These are phyloP conservation scores for Myiotriccus ornatus DNA, from an alignment of 2,797 vertebrate species.

Conservation along the genomic window DNA sequence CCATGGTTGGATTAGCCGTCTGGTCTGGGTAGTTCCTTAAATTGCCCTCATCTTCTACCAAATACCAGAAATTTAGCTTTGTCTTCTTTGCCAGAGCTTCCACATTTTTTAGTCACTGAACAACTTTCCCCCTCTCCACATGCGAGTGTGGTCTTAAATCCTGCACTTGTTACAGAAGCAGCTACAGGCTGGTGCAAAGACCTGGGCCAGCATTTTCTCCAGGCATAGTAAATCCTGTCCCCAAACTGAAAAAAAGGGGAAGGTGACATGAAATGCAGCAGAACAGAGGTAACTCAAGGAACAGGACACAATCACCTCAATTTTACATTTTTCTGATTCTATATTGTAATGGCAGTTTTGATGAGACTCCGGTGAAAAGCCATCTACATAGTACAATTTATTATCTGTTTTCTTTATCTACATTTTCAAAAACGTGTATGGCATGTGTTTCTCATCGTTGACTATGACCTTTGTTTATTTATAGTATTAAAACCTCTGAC, in stretches of 20 bases:
- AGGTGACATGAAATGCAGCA: not conserved
- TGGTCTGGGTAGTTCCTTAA: not conserved
- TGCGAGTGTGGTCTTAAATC: not conserved
- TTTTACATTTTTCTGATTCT: not conserved
- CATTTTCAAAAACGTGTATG: constrained; percentile 37
- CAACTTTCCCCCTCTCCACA: not conserved
- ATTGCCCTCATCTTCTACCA: not conserved
- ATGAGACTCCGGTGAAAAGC: not conserved
- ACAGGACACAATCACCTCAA: not conserved
- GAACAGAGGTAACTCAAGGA: not conserved
- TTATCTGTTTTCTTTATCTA: constrained; percentile 50
- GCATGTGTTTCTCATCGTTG: constrained; percentile 57
- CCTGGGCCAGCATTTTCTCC: not conserved
- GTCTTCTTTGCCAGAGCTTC: not conserved
- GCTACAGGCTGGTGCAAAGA: not conserved
- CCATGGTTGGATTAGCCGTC: not conserved
- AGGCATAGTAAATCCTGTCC: not conserved
- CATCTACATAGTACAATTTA: not conserved
- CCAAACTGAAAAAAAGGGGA: not conserved
- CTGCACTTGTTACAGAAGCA: not conserved
- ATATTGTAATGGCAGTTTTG: not conserved
- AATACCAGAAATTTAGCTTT: not conserved
- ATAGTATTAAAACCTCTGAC: constrained; percentile 57
- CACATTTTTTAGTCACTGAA: not conserved
- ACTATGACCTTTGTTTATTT: constrained; percentile 65